A percentile compares a stretch with the other conserved stretches of the same genome.
These are phyloP conservation scores for Argyresthia albistria DNA, from an alignment of 2,888 invertebrate species.

Conservation along the genomic window DNA sequence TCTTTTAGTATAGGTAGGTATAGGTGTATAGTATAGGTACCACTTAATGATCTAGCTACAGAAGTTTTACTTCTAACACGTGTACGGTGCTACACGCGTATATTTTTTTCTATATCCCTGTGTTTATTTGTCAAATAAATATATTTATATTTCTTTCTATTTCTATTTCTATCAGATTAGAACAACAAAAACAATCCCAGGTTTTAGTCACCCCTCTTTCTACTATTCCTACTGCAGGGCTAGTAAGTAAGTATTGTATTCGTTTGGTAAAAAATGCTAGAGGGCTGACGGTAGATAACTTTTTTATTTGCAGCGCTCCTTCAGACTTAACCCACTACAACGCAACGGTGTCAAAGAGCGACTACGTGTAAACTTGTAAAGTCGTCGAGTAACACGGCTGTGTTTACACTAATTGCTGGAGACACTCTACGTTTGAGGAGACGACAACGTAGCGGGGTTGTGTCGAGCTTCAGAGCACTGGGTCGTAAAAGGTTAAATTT, in stretches of 20 bases:
- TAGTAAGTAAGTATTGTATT: not conserved
- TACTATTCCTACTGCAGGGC: not conserved
- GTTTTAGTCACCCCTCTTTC: not conserved
- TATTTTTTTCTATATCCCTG: too few relatives aligned
- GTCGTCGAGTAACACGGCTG: constrained; percentile 18
- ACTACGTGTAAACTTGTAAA: not conserved
- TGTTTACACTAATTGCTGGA: constrained; percentile 58
- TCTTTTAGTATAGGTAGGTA: too few relatives aligned
- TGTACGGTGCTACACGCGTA: too few relatives aligned
- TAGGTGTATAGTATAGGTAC: too few relatives aligned
- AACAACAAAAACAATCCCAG: too few relatives aligned
- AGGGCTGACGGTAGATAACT: not conserved
- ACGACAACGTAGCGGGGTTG: not conserved
- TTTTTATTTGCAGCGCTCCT: not conserved
- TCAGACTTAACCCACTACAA: not conserved
- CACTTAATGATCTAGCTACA: too few relatives aligned
- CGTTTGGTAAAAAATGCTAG: not conserved
- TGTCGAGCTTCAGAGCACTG: not conserved
- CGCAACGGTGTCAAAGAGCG: not conserved
- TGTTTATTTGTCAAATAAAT: not conserved
- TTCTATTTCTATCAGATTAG: too few relatives aligned
- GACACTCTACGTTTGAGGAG: constrained; percentile 22
- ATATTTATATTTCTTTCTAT: too few relatives aligned
- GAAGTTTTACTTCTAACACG: too few relatives aligned
- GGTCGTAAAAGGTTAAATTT: not conserved